A percentile compares a stretch with the other conserved stretches of the same genome.
phyloP scores from a whole-genome alignment of 92 coral and sea anemone genomes.

The Porites divaricata region DNA sequence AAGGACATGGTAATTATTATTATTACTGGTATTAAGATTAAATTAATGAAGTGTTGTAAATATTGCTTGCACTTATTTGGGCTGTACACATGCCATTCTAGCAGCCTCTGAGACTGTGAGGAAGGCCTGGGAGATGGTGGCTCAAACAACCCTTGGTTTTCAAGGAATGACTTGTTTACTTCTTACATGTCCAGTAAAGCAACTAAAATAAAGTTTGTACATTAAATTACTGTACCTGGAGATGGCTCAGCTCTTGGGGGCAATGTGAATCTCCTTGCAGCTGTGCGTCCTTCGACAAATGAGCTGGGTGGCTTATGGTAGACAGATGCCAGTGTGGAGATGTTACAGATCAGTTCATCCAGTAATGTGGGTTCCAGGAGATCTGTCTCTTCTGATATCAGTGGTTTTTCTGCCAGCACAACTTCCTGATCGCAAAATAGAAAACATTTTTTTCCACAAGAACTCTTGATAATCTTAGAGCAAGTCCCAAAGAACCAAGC shows the following conservation, averaged over 20 bases:
- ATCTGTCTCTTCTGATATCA: slow-evolving; percentile 99
- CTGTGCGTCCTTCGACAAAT: slow-evolving; percentile 99
- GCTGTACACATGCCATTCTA: too few species aligned
- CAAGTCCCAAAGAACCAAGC: not conserved
- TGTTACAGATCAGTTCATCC: slow-evolving; percentile 98
- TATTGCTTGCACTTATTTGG: too few species aligned
- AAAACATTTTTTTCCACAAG: not conserved
- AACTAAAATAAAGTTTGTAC: too few species aligned
- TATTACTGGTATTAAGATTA: too few species aligned
- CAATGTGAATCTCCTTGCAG: slow-evolving; percentile 95
- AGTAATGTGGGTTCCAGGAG: slow-evolving; percentile 95
- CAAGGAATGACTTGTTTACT: too few species aligned
- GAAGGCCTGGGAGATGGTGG: too few species aligned
- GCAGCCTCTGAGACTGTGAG: too few species aligned
- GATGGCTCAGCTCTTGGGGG: slow-evolving; percentile 99
- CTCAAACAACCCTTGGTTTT: too few species aligned
- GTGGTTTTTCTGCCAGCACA: slow-evolving; percentile 96
- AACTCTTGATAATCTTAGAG: not conserved
- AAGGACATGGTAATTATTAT: too few species aligned
- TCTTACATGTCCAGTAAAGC: too few species aligned
- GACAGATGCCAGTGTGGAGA: slow-evolving; percentile 98
- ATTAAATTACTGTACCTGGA: slow-evolving; percentile 58
- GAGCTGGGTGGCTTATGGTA: slow-evolving; percentile 99
- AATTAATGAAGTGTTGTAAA: too few species aligned
- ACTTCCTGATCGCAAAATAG: slow-evolving; percentile 76